Base-by-base conservation (phyloP, 2,888 invertebrate species). In the Branchellion lobata region DNA sequence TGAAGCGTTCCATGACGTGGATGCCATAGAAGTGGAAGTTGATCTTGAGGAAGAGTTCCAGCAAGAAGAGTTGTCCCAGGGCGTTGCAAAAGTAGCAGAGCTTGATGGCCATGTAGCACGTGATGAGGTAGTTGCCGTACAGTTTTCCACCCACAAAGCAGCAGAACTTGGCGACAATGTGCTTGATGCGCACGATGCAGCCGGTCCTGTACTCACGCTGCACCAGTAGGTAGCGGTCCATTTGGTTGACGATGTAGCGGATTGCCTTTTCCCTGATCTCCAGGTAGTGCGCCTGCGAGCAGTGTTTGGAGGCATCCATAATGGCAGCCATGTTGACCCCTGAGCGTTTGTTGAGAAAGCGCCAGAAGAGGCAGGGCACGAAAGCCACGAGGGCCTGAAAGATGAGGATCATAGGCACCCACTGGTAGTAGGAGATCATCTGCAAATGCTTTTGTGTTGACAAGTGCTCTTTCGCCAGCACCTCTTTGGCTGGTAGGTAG, bases 1-100 rank as follows among this genome's bases (percentile, higher is more conserved):
- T 85, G 80, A 89, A 82, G 81, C 88, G 87, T 79, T 87, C 87
- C 81, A 89, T 84, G n/a, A 89, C 87, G 83, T 89, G 88, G 40
- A 88, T 87, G 72, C 89, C 89, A 84, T 87, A 87, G 36, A 86
- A 84, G 81, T 87, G 86, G 82, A 86, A 87, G 80, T 87, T 86
- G 68, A 86, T 86, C 74, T 89, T 89, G 29, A 89, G 86, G 82
- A 89, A 89, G 81, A 86, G 85, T 83, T 89, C 89, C 61, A 89
- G 85, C 78, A 89, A 85, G 83, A 89, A 88, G 78, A 89, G 85
- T 83, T 89, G 89, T 24, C 88, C 87, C 24, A 89, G 84, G 47
- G 88, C 88, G 84, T 89, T 89, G 78, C 85, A 84, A 81, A 88
- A 85, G 81, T 88, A 88, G 51, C 89, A 83, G 31, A 88, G 82